A percentile compares a stretch with the other conserved stretches of the same genome.
phyloP scores from a whole-genome alignment of 2,888 invertebrate genomes.

The Volucella inanis region DNA sequence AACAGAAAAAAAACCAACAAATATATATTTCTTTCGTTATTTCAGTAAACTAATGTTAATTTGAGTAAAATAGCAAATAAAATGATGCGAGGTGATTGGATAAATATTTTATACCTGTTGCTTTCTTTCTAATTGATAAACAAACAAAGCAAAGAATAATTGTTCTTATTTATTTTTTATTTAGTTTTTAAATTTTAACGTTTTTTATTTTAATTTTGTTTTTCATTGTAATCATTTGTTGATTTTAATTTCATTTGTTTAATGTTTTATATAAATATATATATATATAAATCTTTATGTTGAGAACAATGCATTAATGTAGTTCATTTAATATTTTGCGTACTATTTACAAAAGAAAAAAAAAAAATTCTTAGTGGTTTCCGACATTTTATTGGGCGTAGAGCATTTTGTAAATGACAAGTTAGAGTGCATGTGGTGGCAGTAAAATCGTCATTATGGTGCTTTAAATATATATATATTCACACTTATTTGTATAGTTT shows the following conservation, averaged over 20 bases:
- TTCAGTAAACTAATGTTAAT: slow-evolving; percentile 75
- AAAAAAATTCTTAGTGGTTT: slow-evolving; percentile 37
- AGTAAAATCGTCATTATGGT: slow-evolving; percentile 48
- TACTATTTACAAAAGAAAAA: slow-evolving; percentile 13
- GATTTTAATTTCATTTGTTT: slow-evolving; percentile 19
- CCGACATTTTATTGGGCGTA: slow-evolving; percentile 44
- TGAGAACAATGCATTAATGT: slow-evolving; percentile 66
- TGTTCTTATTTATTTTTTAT: slow-evolving; percentile 44
- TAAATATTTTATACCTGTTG: slow-evolving; percentile 74
- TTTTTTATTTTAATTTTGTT: slow-evolving; percentile 28
- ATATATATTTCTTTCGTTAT: slow-evolving; percentile 74
- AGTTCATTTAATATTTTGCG: slow-evolving; percentile 60
- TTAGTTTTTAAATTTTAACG: slow-evolving; percentile 6
- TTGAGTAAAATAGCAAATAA: slow-evolving; percentile 74
- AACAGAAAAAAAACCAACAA: slow-evolving; percentile 61
- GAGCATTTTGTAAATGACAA: slow-evolving; percentile 45
- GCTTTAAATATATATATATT: slow-evolving; percentile 23
- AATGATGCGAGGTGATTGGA: slow-evolving; percentile 75
- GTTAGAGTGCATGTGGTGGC: slow-evolving; percentile 62
- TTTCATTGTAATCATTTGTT: slow-evolving; percentile 21
- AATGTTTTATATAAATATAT: slow-evolving; percentile 12
- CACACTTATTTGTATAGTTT: slow-evolving; percentile 19
- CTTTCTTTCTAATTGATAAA: slow-evolving; percentile 73
- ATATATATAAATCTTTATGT: slow-evolving; percentile 20
- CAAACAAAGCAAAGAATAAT: slow-evolving; percentile 62